Evolutionary conservation across 2,888 invertebrate species (phyloP).

Genomic region (Panopea generosa): DNA sequence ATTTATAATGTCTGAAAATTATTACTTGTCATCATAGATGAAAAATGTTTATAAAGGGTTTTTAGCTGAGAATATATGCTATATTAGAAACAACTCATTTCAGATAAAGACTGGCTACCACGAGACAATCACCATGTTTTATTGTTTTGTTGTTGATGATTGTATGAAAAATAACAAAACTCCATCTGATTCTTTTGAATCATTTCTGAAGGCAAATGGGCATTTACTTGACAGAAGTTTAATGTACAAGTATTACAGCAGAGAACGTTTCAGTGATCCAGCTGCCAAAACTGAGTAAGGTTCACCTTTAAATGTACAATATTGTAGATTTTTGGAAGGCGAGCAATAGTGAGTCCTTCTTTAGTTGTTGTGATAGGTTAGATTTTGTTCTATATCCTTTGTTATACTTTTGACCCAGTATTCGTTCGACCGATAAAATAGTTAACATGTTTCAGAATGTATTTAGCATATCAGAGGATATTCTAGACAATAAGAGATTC

Average conservation of each 20-base stretch:
- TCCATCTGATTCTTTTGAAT: constrained; percentile 73
- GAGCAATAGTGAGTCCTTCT: background rate
- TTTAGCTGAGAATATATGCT: too few species aligned
- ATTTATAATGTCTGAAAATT: too few species aligned
- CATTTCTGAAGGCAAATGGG: constrained; percentile 75
- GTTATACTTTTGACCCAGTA: too few species aligned
- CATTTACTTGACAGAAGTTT: constrained; percentile 73
- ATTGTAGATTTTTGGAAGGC: background rate
- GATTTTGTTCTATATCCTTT: too few species aligned
- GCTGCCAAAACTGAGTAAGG: constrained; percentile 74
- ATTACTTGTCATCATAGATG: too few species aligned
- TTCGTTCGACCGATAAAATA: too few species aligned
- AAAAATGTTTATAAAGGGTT: too few species aligned
- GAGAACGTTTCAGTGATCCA: constrained; percentile 68
- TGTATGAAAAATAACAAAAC: constrained; percentile 59
- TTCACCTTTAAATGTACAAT: background rate
- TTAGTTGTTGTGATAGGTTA: background rate
- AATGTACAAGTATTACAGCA: constrained; percentile 76
- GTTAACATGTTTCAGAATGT: too few species aligned
- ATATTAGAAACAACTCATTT: too few species aligned
- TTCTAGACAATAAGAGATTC: too few species aligned
- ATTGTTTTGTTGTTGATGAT: constrained; percentile 80
- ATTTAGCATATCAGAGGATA: too few species aligned
- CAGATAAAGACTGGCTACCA: constrained; percentile 81
- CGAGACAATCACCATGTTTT: constrained; percentile 84